These are phyloP conservation scores for Synanthedon tipuliformis DNA, from an alignment of 2,888 invertebrate genomes.

Conservation along the genomic window DNA sequence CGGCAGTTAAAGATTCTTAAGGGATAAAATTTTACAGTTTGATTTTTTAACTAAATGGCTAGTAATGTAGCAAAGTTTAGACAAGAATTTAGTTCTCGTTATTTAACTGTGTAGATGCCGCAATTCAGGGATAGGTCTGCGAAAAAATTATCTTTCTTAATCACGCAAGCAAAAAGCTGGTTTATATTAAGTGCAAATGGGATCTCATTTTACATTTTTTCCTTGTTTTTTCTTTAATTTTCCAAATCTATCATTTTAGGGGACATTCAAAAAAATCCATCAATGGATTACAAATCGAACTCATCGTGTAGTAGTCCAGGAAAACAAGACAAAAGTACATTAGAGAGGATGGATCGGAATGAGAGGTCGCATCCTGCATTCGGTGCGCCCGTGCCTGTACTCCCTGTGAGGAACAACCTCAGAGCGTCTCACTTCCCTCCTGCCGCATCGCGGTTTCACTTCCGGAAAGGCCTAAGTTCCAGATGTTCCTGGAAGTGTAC, in stretches of 20 bases:
- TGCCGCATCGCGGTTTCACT: conserved; percentile 82
- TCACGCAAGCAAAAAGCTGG: no score
- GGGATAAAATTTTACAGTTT: no score
- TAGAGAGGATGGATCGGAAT: conserved; percentile 66
- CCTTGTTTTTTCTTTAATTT: not conserved
- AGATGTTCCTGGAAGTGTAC: conserved; percentile 94
- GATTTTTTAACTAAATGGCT: no score
- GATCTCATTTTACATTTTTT: not conserved
- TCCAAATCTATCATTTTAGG: conserved; percentile 66
- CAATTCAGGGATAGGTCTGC: no score
- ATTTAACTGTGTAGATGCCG: no score
- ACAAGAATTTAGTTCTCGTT: no score
- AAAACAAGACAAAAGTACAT: conserved; percentile 67
- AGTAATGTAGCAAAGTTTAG: no score
- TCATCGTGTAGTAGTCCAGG: conserved; percentile 89
- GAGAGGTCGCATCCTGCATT: conserved; percentile 74
- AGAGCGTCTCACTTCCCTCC: conserved; percentile 80
- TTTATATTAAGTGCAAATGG: no score
- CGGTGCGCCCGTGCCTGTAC: conserved; percentile 78
- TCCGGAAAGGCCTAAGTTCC: conserved; percentile 86
- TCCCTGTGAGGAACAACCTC: conserved; percentile 80
- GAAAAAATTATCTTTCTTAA: no score
- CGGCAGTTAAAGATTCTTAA: no score
- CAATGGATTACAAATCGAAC: conserved; percentile 89
- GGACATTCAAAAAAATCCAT: conserved; percentile 86